phyloP scores from a whole-genome alignment of 2,888 invertebrate genomes.

The Miltochrista miniata region DNA sequence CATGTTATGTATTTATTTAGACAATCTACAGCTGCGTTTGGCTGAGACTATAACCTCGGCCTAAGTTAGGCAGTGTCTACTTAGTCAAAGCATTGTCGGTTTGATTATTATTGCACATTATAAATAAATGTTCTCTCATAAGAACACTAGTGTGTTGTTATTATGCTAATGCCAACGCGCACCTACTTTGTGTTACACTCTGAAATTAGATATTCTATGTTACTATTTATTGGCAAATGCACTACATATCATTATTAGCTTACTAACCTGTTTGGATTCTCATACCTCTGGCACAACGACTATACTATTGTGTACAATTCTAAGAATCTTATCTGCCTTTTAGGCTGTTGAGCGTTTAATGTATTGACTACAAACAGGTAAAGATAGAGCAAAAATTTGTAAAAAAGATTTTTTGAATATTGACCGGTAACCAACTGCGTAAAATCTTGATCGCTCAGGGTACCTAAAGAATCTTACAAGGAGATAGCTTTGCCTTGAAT shows the following conservation, averaged over 20 bases:
- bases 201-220: not conserved
- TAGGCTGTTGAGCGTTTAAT: constrained; percentile 13
- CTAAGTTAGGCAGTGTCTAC: too few species aligned
- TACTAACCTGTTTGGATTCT: not conserved
- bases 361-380: constrained; percentile 27
- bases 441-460: not conserved
- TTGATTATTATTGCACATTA: too few species aligned
- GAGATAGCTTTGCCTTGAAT: constrained; percentile 33
- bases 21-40: constrained; percentile 24
- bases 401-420: constrained; percentile 1
- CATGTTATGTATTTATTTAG: constrained; percentile 49
- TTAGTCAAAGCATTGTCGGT: not conserved
- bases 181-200: too few species aligned
- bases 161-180: not conserved
- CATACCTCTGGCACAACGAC: not conserved
- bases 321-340: constrained; percentile 22
- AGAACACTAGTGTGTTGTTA: not conserved
- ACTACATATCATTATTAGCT: too few species aligned
- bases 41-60: constrained; percentile 11
- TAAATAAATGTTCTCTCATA: too few species aligned
- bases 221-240: not conserved
- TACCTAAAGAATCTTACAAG: constrained; percentile 10
- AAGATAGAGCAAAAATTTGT: constrained; percentile 11
- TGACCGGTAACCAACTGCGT: too few species aligned
- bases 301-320: constrained; percentile 5